Conservation (phyloP, 2,113 vertebrate genomes). For the Ammospiza nelsoni region DNA sequence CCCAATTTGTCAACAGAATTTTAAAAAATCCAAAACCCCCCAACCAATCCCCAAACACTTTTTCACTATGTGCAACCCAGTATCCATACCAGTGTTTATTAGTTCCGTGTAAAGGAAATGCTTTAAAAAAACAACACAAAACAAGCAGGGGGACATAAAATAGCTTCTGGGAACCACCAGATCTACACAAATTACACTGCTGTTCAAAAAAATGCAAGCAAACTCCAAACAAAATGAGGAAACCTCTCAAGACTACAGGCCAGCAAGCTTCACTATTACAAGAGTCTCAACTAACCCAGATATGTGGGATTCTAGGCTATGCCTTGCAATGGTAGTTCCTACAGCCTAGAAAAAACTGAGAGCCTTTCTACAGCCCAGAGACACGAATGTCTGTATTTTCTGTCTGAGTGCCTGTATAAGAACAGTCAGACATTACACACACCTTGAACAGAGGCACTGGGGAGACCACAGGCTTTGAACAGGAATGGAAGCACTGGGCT, state of each 20-base stretch:
- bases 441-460: not conserved
- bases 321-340: not conserved
- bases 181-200: not conserved
- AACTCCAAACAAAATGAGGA: not conserved
- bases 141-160: not conserved
- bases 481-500: not conserved
- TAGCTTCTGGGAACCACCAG: not conserved
- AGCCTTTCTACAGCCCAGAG: not conserved
- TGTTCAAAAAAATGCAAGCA: not conserved
- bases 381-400: rapidly evolving
- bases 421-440: not conserved
- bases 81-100: not conserved
- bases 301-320: not conserved
- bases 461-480: not conserved
- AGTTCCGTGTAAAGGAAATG: not conserved
- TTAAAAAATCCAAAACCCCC: not conserved
- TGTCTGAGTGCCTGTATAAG: not conserved
- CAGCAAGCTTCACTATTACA: not conserved
- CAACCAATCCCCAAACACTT: not conserved
- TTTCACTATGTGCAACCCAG: not conserved
- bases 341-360: not conserved
- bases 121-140: not conserved
- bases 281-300: not conserved
- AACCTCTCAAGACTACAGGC: not conserved
- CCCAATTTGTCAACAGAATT: not conserved